Conservation (phyloP, 2,888 invertebrate species). For the Ecdyonurus torrentis region DNA sequence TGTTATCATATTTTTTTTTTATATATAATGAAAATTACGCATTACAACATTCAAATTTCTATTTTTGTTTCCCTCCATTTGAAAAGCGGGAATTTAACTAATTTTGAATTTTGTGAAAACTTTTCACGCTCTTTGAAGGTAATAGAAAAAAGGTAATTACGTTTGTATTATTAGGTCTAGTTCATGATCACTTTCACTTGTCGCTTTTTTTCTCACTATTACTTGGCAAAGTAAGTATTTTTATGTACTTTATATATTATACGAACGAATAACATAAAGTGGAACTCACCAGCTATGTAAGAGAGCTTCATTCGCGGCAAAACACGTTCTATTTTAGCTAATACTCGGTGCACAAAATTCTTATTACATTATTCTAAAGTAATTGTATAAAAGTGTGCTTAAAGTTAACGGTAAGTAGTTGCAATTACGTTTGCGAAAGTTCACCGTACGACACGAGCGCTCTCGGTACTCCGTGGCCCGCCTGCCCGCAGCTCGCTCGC, state of each 20-base stretch:
- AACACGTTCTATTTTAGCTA: too few species aligned
- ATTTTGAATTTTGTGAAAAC: neutral
- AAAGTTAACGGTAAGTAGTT: neutral
- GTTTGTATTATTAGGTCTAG: neutral
- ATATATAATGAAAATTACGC: neutral
- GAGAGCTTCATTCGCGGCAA: neutral
- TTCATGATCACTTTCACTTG: neutral
- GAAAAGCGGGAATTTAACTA: neutral
- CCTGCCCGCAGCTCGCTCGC: neutral
- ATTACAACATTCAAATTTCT: neutral
- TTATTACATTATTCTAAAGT: too few species aligned
- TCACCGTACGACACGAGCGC: neutral
- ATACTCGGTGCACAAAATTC: too few species aligned
- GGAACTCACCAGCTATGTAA: neutral
- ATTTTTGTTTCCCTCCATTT: neutral
- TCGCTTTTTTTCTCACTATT: neutral
- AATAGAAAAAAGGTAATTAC: neutral
- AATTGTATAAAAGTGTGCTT: too few species aligned
- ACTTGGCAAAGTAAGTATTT: neutral
- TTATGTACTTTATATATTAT: neutral
- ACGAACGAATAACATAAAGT: neutral
- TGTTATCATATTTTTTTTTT: neutral
- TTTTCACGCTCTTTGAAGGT: too few species aligned
- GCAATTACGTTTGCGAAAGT: neutral
- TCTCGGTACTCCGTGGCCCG: neutral